Percentiles rank a stretch among this genome's conserved stretches.
These are phyloP conservation scores for Pipa parva DNA, from an alignment of 2,113 vertebrate species.

Conservation along the genomic window DNA sequence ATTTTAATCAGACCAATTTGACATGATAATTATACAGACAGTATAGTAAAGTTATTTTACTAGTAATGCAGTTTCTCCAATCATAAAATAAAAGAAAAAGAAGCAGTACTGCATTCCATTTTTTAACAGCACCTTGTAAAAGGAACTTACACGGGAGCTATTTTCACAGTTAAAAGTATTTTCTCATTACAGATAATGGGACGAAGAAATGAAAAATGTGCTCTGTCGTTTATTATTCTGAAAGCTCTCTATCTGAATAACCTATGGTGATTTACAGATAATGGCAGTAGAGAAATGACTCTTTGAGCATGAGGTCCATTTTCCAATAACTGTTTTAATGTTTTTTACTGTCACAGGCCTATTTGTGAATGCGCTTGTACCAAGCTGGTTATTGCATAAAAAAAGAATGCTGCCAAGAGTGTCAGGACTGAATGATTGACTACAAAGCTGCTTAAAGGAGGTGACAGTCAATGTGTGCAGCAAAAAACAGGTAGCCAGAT, in stretches of 20 bases:
- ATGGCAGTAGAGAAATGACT: conserved; percentile 65
- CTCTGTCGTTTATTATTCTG: conserved; percentile 59
- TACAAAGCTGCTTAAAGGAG: no score
- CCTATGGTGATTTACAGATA: conserved; percentile 64
- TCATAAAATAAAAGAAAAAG: neutral
- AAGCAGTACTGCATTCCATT: conserved; percentile 8
- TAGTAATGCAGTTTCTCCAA: neutral
- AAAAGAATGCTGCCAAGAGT: conserved; percentile 19
- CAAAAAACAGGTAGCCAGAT: no score
- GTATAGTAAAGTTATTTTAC: no score
- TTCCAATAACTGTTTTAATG: conserved; percentile 55
- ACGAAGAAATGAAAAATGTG: conserved; percentile 69
- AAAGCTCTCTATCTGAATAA: conserved; percentile 62
- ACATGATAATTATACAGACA: no score
- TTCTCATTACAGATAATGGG: conserved; percentile 67
- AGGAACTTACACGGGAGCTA: conserved; percentile 59
- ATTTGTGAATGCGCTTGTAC: conserved; percentile 45
- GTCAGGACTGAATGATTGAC: neutral
- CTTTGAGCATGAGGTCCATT: conserved; percentile 61
- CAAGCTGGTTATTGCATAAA: conserved; percentile 53
- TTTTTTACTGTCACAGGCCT: conserved; percentile 54
- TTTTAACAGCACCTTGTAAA: conserved; percentile 49
- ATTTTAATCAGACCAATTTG: no score
- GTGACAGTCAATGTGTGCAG: neutral
- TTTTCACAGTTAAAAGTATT: conserved; percentile 64